Percentiles rank a stretch among this genome's conserved stretches.
These are phyloP conservation scores for Littorina saxatilis DNA, from an alignment of 1,140 invertebrate genomes.

Conservation along the genomic window DNA sequence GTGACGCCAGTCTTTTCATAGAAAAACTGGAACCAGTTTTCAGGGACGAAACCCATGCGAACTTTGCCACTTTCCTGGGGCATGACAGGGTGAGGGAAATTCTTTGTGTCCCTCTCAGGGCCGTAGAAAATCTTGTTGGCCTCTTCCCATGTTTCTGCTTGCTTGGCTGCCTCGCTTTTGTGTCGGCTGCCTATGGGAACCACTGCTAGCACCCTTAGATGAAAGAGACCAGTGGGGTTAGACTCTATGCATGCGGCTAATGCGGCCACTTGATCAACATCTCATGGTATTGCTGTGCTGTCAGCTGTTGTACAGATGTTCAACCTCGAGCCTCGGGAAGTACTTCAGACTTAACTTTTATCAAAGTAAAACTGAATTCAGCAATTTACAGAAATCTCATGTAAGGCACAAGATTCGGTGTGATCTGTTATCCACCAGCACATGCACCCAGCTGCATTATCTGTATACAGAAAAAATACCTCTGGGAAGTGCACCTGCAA, in stretches of 20 bases:
- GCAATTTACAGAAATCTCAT: too few species aligned
- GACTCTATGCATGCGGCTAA: background rate
- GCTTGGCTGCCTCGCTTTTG: constrained; percentile 25
- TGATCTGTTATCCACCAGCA: too few species aligned
- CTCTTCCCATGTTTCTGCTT: constrained; percentile 61
- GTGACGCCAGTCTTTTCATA: constrained; percentile 93
- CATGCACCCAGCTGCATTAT: too few species aligned
- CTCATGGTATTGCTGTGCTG: background rate
- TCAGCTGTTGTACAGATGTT: too few species aligned
- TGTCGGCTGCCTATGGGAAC: background rate
- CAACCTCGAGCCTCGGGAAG: too few species aligned
- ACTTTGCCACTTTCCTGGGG: constrained; percentile 84
- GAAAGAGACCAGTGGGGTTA: too few species aligned
- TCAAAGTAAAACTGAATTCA: too few species aligned
- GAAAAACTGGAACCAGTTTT: constrained; percentile 95
- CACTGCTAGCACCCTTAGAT: constrained; percentile 27
- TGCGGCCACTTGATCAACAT: background rate
- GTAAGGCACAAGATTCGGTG: too few species aligned
- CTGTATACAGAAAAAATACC: too few species aligned
- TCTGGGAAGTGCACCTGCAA: too few species aligned
- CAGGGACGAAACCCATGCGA: constrained; percentile 91
- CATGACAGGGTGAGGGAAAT: constrained; percentile 84
- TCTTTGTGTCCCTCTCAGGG: constrained; percentile 80
- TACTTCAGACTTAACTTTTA: too few species aligned
- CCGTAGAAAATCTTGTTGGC: constrained; percentile 71